Conservation (phyloP, 37 sponge, comb jelly and placozoan species). For the Crambe crambe region DNA sequence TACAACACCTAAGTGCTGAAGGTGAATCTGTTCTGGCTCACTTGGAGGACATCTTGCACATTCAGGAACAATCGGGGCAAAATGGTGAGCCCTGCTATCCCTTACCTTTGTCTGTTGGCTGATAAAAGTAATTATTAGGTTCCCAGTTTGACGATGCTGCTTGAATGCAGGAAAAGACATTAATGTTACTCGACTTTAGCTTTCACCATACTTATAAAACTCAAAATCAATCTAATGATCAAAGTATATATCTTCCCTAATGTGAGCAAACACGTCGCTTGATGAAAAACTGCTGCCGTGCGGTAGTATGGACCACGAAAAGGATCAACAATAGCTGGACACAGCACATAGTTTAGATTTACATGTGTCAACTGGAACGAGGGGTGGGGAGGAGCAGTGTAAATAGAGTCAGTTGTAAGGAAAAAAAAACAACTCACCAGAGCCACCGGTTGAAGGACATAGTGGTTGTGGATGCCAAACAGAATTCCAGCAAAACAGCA, state of each 20-base stretch:
- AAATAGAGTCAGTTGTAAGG: not conserved
- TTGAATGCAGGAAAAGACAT: too few relatives aligned
- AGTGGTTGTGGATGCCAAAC: conserved; percentile 87
- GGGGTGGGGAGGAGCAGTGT: not conserved
- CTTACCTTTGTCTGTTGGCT: not conserved
- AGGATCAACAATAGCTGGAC: conserved; percentile 80
- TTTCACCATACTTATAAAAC: conserved; percentile 8
- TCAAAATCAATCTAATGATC: conserved; percentile 8
- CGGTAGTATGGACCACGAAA: conserved; percentile 88
- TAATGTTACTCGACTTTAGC: not conserved
- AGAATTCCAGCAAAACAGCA: conserved; percentile 65
- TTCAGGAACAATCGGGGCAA: not conserved
- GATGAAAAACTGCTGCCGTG: conserved; percentile 71
- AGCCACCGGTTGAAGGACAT: conserved; percentile 78
- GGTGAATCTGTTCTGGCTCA: conserved; percentile 44
- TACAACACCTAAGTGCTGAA: conserved; percentile 41
- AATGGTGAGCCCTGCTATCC: not conserved
- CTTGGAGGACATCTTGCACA: conserved; percentile 8
- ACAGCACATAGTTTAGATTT: conserved; percentile 86
- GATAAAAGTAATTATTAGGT: too few relatives aligned
- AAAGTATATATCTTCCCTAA: conserved; percentile 75
- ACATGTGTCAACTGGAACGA: conserved; percentile 69
- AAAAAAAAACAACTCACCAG: conserved; percentile 36
- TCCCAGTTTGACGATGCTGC: conserved; percentile 80
- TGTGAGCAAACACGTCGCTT: conserved; percentile 58